These are phyloP conservation scores for Agrochola litura DNA, from an alignment of 2,888 invertebrate species.

Conservation along the genomic window DNA sequence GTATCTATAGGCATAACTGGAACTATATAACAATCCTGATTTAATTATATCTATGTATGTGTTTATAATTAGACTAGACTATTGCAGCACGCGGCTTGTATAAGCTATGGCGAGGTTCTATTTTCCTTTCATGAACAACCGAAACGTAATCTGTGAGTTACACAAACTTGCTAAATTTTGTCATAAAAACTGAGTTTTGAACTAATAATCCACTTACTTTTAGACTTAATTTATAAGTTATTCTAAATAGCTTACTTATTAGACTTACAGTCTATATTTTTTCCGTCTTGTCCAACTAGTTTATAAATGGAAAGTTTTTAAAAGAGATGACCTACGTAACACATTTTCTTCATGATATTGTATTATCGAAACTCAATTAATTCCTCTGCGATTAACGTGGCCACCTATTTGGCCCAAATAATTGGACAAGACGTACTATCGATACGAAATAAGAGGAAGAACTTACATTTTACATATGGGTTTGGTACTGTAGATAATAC, in stretches of 20 bases:
- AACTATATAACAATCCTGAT: conserved; percentile 32
- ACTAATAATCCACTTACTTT: conserved; percentile 42
- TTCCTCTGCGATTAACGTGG: background rate
- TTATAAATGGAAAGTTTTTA: background rate
- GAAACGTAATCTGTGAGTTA: conserved; percentile 44
- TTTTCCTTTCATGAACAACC: conserved; percentile 52
- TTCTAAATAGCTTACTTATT: conserved; percentile 19
- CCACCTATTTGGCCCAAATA: background rate
- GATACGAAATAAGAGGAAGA: background rate
- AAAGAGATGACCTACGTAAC: background rate
- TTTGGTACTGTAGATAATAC: background rate
- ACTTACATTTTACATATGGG: background rate
- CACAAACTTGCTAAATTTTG: conserved; percentile 48
- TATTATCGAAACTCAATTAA: background rate
- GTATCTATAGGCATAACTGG: background rate
- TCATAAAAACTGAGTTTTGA: conserved; percentile 41
- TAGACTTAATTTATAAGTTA: conserved; percentile 19
- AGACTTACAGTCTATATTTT: conserved; percentile 16
- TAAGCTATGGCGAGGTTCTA: conserved; percentile 56
- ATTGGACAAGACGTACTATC: background rate
- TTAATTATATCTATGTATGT: conserved; percentile 46
- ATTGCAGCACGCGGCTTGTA: conserved; percentile 54
- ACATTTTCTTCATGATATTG: background rate
- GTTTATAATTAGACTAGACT: conserved; percentile 41
- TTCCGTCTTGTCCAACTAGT: conserved; percentile 29